Evolutionary conservation across 37 sponge, comb jelly and placozoan genomes (phyloP), one percentile per base, ranked within the genome.

Genomic region (Chondrosia reniformis): DNA sequence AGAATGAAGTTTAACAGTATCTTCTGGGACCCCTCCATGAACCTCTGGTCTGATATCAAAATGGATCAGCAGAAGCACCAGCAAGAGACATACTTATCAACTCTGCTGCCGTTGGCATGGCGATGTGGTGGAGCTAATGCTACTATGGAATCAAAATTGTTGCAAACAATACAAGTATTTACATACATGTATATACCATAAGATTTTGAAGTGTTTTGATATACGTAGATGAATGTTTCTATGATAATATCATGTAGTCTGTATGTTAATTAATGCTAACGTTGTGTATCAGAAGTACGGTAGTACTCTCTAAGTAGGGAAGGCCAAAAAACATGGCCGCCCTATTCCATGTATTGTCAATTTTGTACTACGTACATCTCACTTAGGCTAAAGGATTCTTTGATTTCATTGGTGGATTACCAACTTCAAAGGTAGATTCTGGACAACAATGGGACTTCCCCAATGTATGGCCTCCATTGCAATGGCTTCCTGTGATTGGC

Each of bases 391-490:
- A 42, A 12, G 79, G 76, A 2, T 33, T 91, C 13, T 54, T 91
- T 10, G 63, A 81, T 39, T 91, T 63, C 46, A 77, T 84, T 19
- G 88, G 88, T 1, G 88, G 88, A 1, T 61, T 91, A 22, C 88
- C 88, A 30, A 75, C 85, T 34, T 91, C 88, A 4, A 33, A 19
- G 27, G 34, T n/a, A 2, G 10, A 45, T 21, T 76, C 84, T 6
- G 78, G 66, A 33, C 88, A 81, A 46, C 92, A 91, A 59, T 87
- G 88, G 88, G 88, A 91, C 74, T 91, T 78, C 36, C 92, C 88
- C 61, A 90, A 93, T 76, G 82, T 55, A 1, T 90, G 91, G 91
- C 75, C 94, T 21, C 94, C 94, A 5, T 77, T 87, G 13, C 94
- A 93, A 38, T 90, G 91, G 91, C 77, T 86, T 55, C 45, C 82